These are phyloP conservation scores for Coregonus sp. DNA, from an alignment of 2,797 vertebrate species.

Conservation along the genomic window DNA sequence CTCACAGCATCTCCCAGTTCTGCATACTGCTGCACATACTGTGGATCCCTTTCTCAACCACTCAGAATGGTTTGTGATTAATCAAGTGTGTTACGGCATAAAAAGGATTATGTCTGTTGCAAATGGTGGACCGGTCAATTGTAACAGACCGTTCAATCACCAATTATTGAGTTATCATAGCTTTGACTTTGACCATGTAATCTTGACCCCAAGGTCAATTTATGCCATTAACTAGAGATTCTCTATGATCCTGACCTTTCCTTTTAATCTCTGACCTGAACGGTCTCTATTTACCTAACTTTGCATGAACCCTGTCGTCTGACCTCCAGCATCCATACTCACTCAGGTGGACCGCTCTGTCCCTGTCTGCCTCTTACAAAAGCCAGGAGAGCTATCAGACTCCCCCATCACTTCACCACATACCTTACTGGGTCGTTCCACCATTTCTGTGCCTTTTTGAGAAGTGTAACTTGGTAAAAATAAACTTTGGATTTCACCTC, in stretches of 20 bases:
- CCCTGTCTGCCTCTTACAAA: conserved; percentile 36
- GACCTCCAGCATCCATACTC: conserved; percentile 17
- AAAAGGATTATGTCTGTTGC: not conserved
- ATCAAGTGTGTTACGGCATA: no score
- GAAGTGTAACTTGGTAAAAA: no score
- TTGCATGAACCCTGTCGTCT: conserved; percentile 39
- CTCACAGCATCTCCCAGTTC: not conserved
- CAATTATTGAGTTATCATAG: not conserved
- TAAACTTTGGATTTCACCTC: no score
- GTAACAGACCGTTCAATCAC: not conserved
- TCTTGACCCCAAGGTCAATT: conserved; percentile 20
- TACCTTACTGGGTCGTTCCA: conserved; percentile 9
- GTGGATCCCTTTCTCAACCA: no score
- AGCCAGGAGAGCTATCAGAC: conserved; percentile 47
- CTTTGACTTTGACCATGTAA: conserved; percentile 16
- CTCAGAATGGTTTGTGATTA: no score
- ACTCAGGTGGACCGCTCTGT: conserved; percentile 2
- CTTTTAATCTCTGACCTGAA: conserved; percentile 27
- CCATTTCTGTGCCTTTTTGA: no score
- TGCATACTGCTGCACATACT: not conserved
- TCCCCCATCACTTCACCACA: not conserved
- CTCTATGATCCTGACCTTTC: conserved; percentile 29
- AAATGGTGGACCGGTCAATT: not conserved
- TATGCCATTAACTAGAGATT: conserved; percentile 6
- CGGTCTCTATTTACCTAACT: conserved; percentile 40